These are phyloP conservation scores for Bradypodion pumilum DNA, from an alignment of 2,797 vertebrate species.

Conservation along the genomic window DNA sequence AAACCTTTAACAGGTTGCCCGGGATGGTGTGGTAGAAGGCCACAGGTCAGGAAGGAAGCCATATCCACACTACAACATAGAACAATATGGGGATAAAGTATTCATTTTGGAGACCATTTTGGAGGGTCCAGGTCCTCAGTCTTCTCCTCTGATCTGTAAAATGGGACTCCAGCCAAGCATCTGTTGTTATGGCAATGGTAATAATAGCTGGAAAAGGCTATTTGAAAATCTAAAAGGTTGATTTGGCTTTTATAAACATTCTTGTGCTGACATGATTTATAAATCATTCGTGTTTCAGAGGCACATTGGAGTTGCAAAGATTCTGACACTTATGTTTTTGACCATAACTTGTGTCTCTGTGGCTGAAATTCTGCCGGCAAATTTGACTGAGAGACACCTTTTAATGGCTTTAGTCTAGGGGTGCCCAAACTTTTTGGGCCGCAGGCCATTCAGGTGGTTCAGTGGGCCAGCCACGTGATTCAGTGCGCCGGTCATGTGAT, in stretches of 20 bases:
- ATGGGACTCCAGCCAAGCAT: neutral
- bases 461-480: no score
- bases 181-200: neutral
- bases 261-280: slow-evolving; percentile 1
- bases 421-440: no score
- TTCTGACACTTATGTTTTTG: neutral
- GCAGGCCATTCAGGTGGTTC: no score
- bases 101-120: no score
- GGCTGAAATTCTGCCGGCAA: slow-evolving; percentile 8
- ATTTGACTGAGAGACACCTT: neutral
- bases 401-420: slow-evolving; percentile 36
- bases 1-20: no score
- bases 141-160: neutral
- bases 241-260: neutral
- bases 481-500: no score
- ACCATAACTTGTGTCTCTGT: slow-evolving; percentile 10
- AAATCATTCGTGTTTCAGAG: slow-evolving; percentile 36
- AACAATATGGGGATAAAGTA: neutral
- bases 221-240: neutral
- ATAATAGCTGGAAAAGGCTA: rapidly evolving
- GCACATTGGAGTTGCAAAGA: neutral
- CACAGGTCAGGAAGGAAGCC: no score
- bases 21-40: no score
- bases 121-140: neutral
- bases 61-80: no score